Evolutionary conservation across 2,888 invertebrate genomes (phyloP).

Genomic region (Chrysomela aeneicollis): DNA sequence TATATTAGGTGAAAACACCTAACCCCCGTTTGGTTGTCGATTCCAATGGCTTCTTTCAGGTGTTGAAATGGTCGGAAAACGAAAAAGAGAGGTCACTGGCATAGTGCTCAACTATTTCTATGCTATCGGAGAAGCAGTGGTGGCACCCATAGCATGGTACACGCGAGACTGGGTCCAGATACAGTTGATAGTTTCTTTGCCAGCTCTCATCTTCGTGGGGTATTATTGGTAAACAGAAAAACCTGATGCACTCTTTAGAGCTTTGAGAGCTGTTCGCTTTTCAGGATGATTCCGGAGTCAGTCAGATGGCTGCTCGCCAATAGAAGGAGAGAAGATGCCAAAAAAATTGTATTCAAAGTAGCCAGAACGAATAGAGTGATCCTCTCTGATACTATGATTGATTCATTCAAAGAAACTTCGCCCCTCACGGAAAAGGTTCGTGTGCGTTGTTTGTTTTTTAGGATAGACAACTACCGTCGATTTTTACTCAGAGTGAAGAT

Average conservation of each 20-base stretch:
- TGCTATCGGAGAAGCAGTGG: conserved; percentile 69
- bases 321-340: conserved; percentile 64
- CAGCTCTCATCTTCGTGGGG: conserved; percentile 66
- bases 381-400: conserved; percentile 61
- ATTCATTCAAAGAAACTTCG: conserved; percentile 56
- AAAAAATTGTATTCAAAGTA: conserved; percentile 65
- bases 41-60: conserved; percentile 55
- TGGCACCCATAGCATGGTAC: conserved; percentile 69
- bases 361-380: conserved; percentile 66
- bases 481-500: conserved; percentile 8
- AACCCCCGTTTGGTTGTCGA: too few species aligned
- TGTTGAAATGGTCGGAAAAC: conserved; percentile 72
- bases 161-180: conserved; percentile 68
- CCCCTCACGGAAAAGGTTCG: background rate
- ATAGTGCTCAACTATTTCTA: conserved; percentile 71
- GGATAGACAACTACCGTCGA: background rate
- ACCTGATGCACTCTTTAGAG: background rate
- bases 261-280: background rate
- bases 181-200: conserved; percentile 68
- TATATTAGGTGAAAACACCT: conserved; percentile 61
- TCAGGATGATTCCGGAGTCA: conserved; percentile 70
- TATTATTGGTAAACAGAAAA: conserved; percentile 69
- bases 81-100: conserved; percentile 69
- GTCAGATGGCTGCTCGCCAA: conserved; percentile 72
- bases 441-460: background rate